Percentiles rank a stretch among this genome's conserved stretches.
These are phyloP conservation scores for Penaeus vannamei DNA, from an alignment of 1,140 invertebrate genomes.

Conservation along the genomic window DNA sequence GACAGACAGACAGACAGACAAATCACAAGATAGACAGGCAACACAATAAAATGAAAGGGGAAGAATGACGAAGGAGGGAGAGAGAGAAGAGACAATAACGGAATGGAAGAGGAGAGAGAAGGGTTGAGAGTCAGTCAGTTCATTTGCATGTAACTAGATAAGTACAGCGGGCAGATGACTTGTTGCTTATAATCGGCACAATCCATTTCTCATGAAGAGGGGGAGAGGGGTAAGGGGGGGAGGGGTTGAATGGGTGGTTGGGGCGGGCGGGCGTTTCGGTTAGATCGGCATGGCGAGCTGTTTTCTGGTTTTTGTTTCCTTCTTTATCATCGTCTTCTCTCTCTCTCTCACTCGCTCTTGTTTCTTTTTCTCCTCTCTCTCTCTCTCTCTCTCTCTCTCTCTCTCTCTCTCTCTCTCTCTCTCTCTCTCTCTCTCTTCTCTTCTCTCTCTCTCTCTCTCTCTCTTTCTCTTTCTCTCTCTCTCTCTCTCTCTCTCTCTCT, in stretches of 20 bases:
- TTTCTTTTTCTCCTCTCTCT: neutral
- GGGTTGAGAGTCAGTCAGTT: neutral
- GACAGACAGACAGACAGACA: too few species aligned
- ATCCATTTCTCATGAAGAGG: neutral
- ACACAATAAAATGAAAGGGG: neutral
- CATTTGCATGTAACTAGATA: too few species aligned
- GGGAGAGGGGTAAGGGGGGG: neutral
- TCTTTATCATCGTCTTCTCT: neutral
- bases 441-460: neutral
- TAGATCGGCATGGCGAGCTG: neutral
- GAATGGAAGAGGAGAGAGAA: neutral
- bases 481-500: neutral
- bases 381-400: neutral
- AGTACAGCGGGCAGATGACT: too few species aligned
- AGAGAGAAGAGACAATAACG: neutral
- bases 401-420: slow-evolving; percentile 19
- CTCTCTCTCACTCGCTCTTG: neutral
- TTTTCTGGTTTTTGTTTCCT: too few species aligned
- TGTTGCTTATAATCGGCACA: too few species aligned
- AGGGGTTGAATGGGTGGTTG: neutral
- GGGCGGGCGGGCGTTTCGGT: neutral
- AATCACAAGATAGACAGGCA: neutral
- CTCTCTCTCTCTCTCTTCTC: neutral
- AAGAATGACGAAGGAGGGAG: neutral
- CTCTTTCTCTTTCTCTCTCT: neutral